phyloP scores from a whole-genome alignment of 1,140 invertebrate genomes.

The Diorhabda carinulata region DNA sequence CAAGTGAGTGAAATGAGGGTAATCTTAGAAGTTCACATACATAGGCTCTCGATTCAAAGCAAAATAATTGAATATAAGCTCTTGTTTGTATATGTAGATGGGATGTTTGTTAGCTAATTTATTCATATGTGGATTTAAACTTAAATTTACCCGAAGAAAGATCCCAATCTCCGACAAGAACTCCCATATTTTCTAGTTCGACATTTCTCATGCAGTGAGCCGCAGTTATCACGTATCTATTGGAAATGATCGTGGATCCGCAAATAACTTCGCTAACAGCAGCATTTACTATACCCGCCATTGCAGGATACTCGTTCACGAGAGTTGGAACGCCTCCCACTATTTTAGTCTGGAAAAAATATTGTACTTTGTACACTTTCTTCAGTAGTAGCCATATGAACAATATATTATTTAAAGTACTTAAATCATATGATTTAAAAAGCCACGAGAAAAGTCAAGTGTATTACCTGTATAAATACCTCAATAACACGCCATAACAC shows the following conservation, averaged over 20 bases:
- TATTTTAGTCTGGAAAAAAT: conserved; percentile 47
- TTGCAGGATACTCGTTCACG: conserved; percentile 64
- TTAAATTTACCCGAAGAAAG: conserved; percentile 24
- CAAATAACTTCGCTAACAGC: conserved; percentile 51
- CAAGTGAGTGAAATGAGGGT: too few species aligned
- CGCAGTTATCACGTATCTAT: conserved; percentile 61
- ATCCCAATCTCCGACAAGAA: conserved; percentile 53
- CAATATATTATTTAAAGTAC: too few species aligned
- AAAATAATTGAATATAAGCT: too few species aligned
- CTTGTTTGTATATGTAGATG: too few species aligned
- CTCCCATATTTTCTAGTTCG: conserved; percentile 33
- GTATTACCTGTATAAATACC: too few species aligned
- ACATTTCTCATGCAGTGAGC: conserved; percentile 58
- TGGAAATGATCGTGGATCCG: conserved; percentile 62
- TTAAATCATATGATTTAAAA: too few species aligned
- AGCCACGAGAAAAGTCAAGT: too few species aligned
- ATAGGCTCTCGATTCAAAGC: too few species aligned
- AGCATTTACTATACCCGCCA: conserved; percentile 56
- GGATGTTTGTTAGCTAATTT: too few species aligned
- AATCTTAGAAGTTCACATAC: too few species aligned
- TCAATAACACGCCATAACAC: too few species aligned
- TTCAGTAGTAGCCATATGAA: too few species aligned
- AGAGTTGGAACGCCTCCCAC: conserved; percentile 58
- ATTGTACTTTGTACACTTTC: not conserved
- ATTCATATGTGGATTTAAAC: not conserved